Conservation (phyloP, 1,140 invertebrate genomes). For the Mya arenaria region DNA sequence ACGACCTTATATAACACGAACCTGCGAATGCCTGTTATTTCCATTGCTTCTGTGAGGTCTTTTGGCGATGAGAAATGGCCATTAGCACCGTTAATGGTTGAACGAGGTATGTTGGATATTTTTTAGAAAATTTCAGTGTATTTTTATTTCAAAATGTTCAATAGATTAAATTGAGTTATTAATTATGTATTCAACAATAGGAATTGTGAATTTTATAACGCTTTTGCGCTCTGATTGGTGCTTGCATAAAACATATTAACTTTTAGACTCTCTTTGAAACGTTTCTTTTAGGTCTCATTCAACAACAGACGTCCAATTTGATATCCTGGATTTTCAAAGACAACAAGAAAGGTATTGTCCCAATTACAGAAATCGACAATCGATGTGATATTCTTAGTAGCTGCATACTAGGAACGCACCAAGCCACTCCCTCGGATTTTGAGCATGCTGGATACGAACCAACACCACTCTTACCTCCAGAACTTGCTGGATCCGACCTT, state of each 20-base stretch:
- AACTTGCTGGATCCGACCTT: constrained; percentile 58
- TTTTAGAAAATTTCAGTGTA: too few relatives aligned
- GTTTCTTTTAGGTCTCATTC: constrained; percentile 44
- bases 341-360: constrained; percentile 47
- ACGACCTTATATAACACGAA: constrained; percentile 66
- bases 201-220: not conserved
- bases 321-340: constrained; percentile 55
- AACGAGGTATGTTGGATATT: constrained; percentile 68
- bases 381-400: constrained; percentile 20
- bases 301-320: constrained; percentile 27
- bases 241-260: too few relatives aligned
- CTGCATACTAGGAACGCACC: constrained; percentile 54
- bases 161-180: not conserved
- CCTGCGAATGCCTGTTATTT: constrained; percentile 60
- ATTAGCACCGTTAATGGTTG: constrained; percentile 64
- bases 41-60: constrained; percentile 58
- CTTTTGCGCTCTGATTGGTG: too few relatives aligned
- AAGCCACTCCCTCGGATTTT: constrained; percentile 61
- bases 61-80: constrained; percentile 69
- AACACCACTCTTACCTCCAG: constrained; percentile 64
- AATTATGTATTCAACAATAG: not conserved
- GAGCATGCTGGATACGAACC: constrained; percentile 58
- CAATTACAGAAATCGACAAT: constrained; percentile 22
- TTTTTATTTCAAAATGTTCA: too few relatives aligned
- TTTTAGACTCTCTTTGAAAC: too few relatives aligned